Percentiles rank a stretch among this genome's conserved stretches.
Conservation (phyloP, 1,140 invertebrate species). For the Drosophila grimshawi region DNA sequence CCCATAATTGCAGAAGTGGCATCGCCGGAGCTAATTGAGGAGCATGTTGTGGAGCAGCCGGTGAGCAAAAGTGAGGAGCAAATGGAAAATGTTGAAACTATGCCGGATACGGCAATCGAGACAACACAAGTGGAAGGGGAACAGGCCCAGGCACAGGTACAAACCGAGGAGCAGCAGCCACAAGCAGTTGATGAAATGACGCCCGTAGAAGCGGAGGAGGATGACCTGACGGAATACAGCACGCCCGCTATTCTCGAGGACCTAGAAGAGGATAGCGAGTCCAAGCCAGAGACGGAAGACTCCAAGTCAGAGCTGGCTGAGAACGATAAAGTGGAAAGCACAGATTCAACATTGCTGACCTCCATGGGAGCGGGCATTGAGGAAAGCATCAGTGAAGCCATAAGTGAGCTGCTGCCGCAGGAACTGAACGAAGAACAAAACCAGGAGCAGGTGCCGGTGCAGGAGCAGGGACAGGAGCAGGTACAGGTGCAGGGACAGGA, state of each 20-base stretch:
- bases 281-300: not conserved
- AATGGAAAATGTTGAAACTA: slow-evolving; percentile 47
- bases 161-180: slow-evolving; percentile 5
- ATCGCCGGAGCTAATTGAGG: slow-evolving; percentile 53
- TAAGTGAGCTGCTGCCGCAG: slow-evolving; percentile 57
- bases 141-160: not conserved
- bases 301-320: slow-evolving; percentile 13
- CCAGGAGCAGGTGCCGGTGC: not conserved
- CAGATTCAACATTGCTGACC: slow-evolving; percentile 57
- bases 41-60: slow-evolving; percentile 60
- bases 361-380: slow-evolving; percentile 56
- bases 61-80: slow-evolving; percentile 53
- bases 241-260: slow-evolving; percentile 1
- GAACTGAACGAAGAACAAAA: slow-evolving; percentile 33
- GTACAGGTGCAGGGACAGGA: slow-evolving; percentile 3
- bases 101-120: slow-evolving; percentile 52
- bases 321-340: slow-evolving; percentile 55
- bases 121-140: slow-evolving; percentile 1
- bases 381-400: slow-evolving; percentile 61
- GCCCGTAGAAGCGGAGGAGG: not conserved
- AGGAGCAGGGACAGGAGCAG: too few species aligned
- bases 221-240: not conserved
- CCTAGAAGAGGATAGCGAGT: not conserved
- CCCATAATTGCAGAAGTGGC: slow-evolving; percentile 12
- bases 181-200: slow-evolving; percentile 23